Evolutionary conservation across 37 sponge, comb jelly and placozoan genomes (phyloP), one percentile per base, ranked within the genome.

Genomic region (Hexactinellida sp.): DNA sequence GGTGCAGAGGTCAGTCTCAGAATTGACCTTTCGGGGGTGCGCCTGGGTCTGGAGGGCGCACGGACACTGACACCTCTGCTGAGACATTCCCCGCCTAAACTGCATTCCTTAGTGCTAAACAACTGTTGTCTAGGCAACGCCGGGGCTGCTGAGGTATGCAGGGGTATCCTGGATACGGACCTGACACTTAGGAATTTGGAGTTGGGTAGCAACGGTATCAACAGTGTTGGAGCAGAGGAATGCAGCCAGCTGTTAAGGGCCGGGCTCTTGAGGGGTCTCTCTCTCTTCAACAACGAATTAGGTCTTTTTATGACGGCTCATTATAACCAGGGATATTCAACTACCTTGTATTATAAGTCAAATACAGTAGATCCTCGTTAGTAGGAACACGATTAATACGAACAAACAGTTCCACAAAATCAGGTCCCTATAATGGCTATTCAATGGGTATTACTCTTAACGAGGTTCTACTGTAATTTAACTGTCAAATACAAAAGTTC

Each of bases 261-360:
- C 1, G 93, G 93, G 82, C 39, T 84, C 47, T 55, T 95, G 71
- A 90, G 93, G 82, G 95, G 95, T 32, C 85, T 95, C 3, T 95
- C 95, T 30, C 92, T 93, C 3, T 93, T 90, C 90, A 89, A 91
- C 76, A 95, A 95, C 86, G 86, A 92, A 24, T 88, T 95, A 23
- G 5, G 28, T n/a, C n/a, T n/a, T n/a, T n/a, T n/a, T n/a, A n/a
- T n/a, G n/a, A n/a, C n/a, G n/a, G n/a, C n/a, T n/a, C n/a, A n/a
- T n/a, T n/a, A n/a, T n/a, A n/a, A n/a, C n/a, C n/a, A n/a, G n/a
- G n/a, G n/a, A n/a, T n/a, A n/a, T n/a, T n/a, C n/a, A n/a, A n/a
- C n/a, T n/a, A n/a, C n/a, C n/a, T n/a, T n/a, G n/a, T n/a, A n/a
- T n/a, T n/a, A n/a, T n/a, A n/a, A n/a, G n/a, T n/a, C n/a, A n/a